Evolutionary conservation across 2,888 invertebrate genomes (phyloP), one percentile per base, ranked within the genome.

Genomic region (Leptura quadrifasciata): DNA sequence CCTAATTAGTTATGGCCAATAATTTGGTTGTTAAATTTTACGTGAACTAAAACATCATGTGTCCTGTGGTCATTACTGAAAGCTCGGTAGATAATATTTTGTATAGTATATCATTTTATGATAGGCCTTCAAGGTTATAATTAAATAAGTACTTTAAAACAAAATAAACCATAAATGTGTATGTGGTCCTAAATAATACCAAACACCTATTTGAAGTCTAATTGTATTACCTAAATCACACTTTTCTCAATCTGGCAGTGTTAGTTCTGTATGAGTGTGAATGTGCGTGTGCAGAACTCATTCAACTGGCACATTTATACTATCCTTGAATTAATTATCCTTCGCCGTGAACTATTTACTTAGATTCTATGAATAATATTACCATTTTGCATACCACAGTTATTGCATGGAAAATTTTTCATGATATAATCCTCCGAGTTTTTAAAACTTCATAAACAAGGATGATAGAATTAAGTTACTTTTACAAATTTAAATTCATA

Each of bases 391-490:
- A 60, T 27, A 31, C 60, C 27, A 60, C 60, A 31, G 8, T 17
- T 17, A 60, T 60, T 60, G 31, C 60, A 8, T 31, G 17, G 31
- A 12, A n/a, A 24, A n/a, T 17, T 60, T 17, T n/a, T 31, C 31
- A 24, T 60, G 9, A 47, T 15, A 10, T 17, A 31, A 31, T 9
- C 60, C 60, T 57, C n/a, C 24, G 24, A 21, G 24, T 58, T 58
- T 57, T 58, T 47, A 58, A 58, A 57, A 58, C 10, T 15, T 58
- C 58, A 24, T 60, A 60, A 60, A 17, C 17, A 27, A 17, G 17
- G 60, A 60, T 60, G 60, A 9, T 60, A 60, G 39, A 63, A 63
- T 61, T 61, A 61, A 35, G 6, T 63, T 18, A 63, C 39, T 63
- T 31, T 60, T 47, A n/a, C 47, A 47, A n/a, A n/a, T n/a, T 12